Evolutionary conservation across 2,888 invertebrate species (phyloP).

Genomic region (Heliconius hortense): DNA sequence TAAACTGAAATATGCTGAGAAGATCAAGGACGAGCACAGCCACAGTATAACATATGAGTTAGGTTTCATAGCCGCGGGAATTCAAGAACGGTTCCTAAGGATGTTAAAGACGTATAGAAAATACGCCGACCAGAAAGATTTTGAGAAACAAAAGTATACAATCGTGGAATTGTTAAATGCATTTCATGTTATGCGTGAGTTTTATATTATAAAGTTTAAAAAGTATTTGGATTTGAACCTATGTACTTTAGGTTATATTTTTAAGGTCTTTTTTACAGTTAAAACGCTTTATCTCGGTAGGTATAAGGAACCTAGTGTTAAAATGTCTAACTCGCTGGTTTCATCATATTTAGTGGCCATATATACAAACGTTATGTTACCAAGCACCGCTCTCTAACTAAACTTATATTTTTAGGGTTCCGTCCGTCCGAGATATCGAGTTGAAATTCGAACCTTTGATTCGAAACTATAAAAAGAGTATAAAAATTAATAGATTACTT

Average conservation of each 20-base stretch:
- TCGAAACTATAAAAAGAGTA: no score
- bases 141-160: not conserved
- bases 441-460: no score
- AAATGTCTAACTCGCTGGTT: no score
- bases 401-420: no score
- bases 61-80: slow-evolving; percentile 45
- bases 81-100: slow-evolving; percentile 40
- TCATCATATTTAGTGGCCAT: no score
- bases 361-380: no score
- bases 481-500: no score
- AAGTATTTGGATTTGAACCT: not conserved
- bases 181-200: slow-evolving; percentile 38
- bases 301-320: no score
- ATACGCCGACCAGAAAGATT: slow-evolving; percentile 28
- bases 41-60: slow-evolving; percentile 45
- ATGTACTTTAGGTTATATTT: not conserved
- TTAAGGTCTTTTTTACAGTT: not conserved
- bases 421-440: no score
- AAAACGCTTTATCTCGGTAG: not conserved
- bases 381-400: no score
- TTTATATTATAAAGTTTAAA: not conserved
- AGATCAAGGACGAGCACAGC: slow-evolving; percentile 39
- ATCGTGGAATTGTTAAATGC: slow-evolving; percentile 15
- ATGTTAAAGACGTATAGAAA: slow-evolving; percentile 43
- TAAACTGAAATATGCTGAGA: slow-evolving; percentile 40